Percentiles rank a stretch among this genome's conserved stretches.
Evolutionary conservation across 2,113 vertebrate genomes (phyloP).

Genomic region (Pomatostomus ruficeps): DNA sequence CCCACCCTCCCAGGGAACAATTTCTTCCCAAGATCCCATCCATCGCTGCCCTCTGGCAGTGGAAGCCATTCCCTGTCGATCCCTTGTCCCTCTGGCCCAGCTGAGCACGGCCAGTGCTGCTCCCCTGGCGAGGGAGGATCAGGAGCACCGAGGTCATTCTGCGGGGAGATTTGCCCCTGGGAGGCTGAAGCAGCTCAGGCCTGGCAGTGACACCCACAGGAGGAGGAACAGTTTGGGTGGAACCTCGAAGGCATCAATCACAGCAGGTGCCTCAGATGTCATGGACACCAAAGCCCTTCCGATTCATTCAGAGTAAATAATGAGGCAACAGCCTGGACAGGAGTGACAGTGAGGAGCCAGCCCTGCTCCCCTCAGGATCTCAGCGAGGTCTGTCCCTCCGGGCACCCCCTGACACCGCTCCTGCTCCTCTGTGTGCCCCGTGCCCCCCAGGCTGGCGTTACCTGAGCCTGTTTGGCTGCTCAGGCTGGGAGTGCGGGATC

Average conservation of each 20-base stretch:
- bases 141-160: neutral
- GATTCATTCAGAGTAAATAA: neutral
- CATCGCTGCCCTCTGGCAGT: neutral
- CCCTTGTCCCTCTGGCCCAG: neutral
- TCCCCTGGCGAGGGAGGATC: rapidly evolving
- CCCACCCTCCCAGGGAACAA: rapidly evolving
- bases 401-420: neutral
- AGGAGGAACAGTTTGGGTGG: neutral
- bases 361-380: neutral
- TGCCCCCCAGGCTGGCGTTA: neutral
- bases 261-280: neutral
- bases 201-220: neutral
- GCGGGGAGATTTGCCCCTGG: neutral
- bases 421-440: neutral
- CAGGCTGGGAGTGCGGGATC: neutral
- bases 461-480: neutral
- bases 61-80: neutral
- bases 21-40: neutral
- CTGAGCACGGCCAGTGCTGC: neutral
- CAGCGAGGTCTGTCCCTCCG: neutral
- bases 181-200: neutral
- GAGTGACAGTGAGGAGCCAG: neutral
- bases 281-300: neutral
- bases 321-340: neutral
- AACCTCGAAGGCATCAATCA: neutral